Base-by-base conservation (phyloP, 53 echinoderm and acorn worm species). In the Mesocentrotus franciscanus region DNA sequence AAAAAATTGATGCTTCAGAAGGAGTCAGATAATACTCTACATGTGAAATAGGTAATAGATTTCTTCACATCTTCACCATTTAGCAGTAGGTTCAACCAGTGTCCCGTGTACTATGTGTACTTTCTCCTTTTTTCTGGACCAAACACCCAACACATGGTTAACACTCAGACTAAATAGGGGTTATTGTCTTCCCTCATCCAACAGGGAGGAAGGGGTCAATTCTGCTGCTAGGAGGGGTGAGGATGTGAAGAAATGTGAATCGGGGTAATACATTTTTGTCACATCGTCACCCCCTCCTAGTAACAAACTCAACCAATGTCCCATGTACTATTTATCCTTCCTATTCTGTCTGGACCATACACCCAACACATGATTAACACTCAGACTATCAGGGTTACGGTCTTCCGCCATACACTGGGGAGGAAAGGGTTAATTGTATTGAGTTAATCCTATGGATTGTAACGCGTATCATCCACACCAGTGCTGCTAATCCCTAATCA, bases 401-500 rank as follows among this genome's bases (percentile, higher is more conserved):
- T 81, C 42, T 81, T 81, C 42, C 81, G 2, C 81, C 18, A 9
- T 2, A 59, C 60, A 60, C 60, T 10, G n/a, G 60, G 90, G 29
- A 60, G 90, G 59, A 90, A 60, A 30, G 60, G 60, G 90, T 60
- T 90, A 60, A 60, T 60, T 90, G 60, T 90, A 20, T n/a, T 60
- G 26, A 3, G 58, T 59, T 59, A 90, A 90, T 90, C 60, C 60
- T 59, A 29, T 10, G 59, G 90, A 90, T 90, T 36, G 16, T 59
- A 30, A 4, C 90, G 13, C 30, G 0, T 60, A 30, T 60, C 59
- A 60, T 90, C 58, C 60, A 90, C 30, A 10, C 90, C 90, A 90
- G n/a, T 90, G 60, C 60, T 16, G 90, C 60, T 90, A 90, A 90
- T 90, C 90, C 90, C 90, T 59, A 27, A 8, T 42, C 59, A 59